Evolutionary conservation across 2,888 invertebrate species (phyloP), one percentile per base, ranked within the genome.

Genomic region (Chelonus formosanus): DNA sequence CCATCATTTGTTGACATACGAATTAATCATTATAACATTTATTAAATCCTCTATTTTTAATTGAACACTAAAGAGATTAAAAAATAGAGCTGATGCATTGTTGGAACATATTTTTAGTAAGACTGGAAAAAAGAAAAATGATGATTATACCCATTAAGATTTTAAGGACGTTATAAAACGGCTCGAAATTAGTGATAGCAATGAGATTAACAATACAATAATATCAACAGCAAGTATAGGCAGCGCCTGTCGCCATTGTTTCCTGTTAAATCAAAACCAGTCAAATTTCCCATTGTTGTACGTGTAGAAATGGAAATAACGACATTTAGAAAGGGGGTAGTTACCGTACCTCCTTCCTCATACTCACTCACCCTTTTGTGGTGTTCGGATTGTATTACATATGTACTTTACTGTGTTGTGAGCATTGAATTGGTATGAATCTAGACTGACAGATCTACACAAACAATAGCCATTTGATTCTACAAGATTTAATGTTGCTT

Each of bases 401-500:
- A 45, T 57, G 45, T 57, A 45, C 45, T 32, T 47, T 52, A 58
- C 50, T 64, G 52, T 60, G 59, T 65, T 65, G 60, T 65, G 70
- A 69, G 68, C 66, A 67, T 61, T 63, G 75, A 76, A 78, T 79
- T 74, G 77, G 78, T 76, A 79, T 75, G 73, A 76, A 63, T 61
- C 40, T 69, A 71, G 74, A 74, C 77, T 75, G 75, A 78, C 78
- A 75, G 76, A 79, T 76, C 78, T 77, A 75, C 72, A 73, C 75
- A 78, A 78, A 80, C 79, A 80, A 80, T 81, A 75, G 78, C 76
- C 74, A 70, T 80, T 80, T 81, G 79, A 80, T 81, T 78, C 78
- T 78, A 75, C 77, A 77, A 80, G 79, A 81, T 81, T 81, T 81
- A 80, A 74, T 77, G 73, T 75, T 73, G 76, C 76, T 78, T 80